Conservation (phyloP, 2,797 vertebrate genomes). For the Halcyon leucocephala region DNA sequence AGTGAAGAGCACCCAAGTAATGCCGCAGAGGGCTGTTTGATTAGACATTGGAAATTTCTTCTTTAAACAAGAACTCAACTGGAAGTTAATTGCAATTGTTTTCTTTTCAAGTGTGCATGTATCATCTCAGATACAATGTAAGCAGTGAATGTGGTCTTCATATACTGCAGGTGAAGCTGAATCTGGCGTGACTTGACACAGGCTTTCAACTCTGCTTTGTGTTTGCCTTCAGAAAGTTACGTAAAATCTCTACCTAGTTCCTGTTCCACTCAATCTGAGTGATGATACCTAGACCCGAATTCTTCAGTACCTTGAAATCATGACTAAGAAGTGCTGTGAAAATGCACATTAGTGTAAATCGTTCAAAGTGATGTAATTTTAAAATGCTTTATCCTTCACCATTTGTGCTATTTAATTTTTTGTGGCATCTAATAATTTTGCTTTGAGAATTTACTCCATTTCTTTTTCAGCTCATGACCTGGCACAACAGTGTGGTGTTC, state of each 20-base stretch:
- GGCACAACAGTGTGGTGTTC: not conserved
- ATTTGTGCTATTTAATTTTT: not conserved
- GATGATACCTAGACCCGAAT: not conserved
- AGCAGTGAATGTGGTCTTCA: not conserved
- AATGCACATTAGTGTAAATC: not conserved
- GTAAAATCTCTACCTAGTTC: not conserved
- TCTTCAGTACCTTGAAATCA: not conserved
- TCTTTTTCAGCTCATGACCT: not conserved
- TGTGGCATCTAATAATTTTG: not conserved
- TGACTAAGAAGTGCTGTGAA: not conserved
- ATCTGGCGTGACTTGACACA: not conserved
- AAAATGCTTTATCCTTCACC: not conserved
- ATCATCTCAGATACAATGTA: not conserved
- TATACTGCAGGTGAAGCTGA: not conserved
- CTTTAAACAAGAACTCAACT: not conserved
- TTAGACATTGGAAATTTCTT: not conserved
- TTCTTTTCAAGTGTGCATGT: not conserved
- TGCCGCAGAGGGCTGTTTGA: not conserved
- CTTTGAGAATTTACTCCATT: not conserved
- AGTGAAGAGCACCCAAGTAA: not conserved
- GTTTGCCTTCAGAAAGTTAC: not conserved
- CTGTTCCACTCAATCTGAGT: not conserved
- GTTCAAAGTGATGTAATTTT: not conserved
- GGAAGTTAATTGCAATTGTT: not conserved
- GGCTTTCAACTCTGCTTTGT: not conserved